Percentiles rank a stretch among this genome's conserved stretches.
phyloP scores from a whole-genome alignment of 2,113 vertebrate genomes.

The Nothobranchius furzeri region DNA sequence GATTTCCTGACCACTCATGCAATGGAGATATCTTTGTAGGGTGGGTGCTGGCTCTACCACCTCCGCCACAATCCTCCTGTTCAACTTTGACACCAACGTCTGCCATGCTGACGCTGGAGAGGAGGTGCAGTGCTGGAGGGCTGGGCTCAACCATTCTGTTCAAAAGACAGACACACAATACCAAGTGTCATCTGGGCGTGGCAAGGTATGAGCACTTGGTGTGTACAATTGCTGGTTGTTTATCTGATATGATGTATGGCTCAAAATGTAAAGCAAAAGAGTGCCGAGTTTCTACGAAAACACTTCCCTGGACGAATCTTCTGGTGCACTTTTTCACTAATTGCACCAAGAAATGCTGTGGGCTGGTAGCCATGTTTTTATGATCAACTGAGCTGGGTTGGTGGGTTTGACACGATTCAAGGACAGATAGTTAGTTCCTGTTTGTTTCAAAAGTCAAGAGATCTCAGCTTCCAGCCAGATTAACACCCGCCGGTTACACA shows the following conservation, averaged over 20 bases:
- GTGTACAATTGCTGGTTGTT: neutral
- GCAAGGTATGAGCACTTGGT: neutral
- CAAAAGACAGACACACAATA: constrained; percentile 22
- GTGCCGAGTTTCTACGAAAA: neutral
- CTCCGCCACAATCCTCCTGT: constrained; percentile 75
- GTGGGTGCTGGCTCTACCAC: constrained; percentile 19
- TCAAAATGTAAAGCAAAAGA: neutral
- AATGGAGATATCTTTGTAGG: constrained; percentile 59
- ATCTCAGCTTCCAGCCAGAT: too few relatives aligned
- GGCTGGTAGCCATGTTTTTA: too few relatives aligned
- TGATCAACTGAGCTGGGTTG: neutral
- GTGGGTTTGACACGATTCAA: too few relatives aligned
- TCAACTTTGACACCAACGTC: constrained; percentile 86
- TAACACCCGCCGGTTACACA: too few relatives aligned
- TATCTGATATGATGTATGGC: neutral
- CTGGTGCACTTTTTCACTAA: too few relatives aligned
- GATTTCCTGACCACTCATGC: constrained; percentile 65
- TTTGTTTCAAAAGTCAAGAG: too few relatives aligned
- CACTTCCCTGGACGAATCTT: too few relatives aligned
- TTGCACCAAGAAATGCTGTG: too few relatives aligned
- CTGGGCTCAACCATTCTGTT: constrained; percentile 93
- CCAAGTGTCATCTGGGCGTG: constrained; percentile 10
- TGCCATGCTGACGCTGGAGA: constrained; percentile 86
- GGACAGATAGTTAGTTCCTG: too few relatives aligned
- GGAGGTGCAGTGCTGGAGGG: constrained; percentile 81